Base-by-base conservation (phyloP, 2,113 vertebrate genomes). In the Pelecanoides urinatrix region DNA sequence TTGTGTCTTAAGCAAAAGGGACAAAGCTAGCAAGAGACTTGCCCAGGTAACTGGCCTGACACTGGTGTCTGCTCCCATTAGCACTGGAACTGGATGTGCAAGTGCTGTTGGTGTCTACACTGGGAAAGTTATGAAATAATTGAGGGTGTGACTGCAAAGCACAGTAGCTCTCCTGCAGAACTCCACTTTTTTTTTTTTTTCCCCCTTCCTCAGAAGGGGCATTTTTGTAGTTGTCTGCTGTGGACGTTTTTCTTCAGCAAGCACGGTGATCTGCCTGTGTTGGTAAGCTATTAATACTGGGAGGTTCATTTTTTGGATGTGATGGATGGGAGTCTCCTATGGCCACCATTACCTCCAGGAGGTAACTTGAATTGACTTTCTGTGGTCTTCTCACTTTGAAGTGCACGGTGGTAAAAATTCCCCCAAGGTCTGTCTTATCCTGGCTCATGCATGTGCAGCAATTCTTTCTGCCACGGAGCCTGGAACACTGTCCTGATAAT, bases 391-490 rank as follows among this genome's bases (percentile, higher is more conserved):
- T 77, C 44, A 18, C 20, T 86, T 90, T n/a, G 50, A 82, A 68
- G 16, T 55, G 19, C 3, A 9, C 25, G 1, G 1, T 66, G 65
- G 26, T 38, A 58, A 56, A 59, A 88, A 47, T 53, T 81, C 16
- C n/a, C 18, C 13, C 30, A 25, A 17, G 20, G 58, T 61, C 49
- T 49, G 16, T 63, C 65, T 52, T 62, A 81, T 45, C 25, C 14
- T 67, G 61, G 26, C 27, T 85, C 0, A 0, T 3, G 5, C 1
- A 6, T 40, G 27, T 66, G 52, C 23, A 62, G 47, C 32, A 52
- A 0, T 78, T 66, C 49, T 79, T 73, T 75, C 61, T 93, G 34
- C 52, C 27, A 1, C 20, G 53, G 71, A 76, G 45, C 16, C 18
- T 3, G 4, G 49, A 68, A 50, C 0, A 0, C 29, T 70, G 67